Conservation (phyloP, 2,888 invertebrate genomes). For the Diogma glabrata region DNA sequence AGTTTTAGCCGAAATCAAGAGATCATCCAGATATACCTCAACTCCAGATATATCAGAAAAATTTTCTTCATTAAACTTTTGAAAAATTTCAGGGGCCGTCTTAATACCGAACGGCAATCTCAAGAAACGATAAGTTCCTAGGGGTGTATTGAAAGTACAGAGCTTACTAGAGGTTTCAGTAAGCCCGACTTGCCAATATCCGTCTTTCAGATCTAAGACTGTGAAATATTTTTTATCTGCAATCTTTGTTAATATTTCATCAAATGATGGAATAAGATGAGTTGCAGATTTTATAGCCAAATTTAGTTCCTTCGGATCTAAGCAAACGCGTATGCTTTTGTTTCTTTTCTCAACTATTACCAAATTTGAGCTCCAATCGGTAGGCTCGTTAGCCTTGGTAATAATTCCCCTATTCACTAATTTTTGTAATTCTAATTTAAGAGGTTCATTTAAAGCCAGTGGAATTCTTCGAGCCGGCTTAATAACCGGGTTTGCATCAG, state of each 20-base stretch:
- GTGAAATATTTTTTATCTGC: conserved; percentile 12
- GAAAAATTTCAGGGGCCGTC: conserved; percentile 15
- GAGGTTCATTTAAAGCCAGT: neutral
- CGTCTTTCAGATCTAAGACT: conserved; percentile 16
- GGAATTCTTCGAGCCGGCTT: neutral
- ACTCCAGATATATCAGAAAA: conserved; percentile 18
- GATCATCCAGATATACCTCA: conserved; percentile 8
- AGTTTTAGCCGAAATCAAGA: conserved; percentile 5
- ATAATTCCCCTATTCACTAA: neutral
- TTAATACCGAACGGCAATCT: conserved; percentile 12
- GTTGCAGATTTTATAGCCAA: no score
- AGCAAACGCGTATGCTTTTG: no score
- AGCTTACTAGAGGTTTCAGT: conserved; percentile 12
- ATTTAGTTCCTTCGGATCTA: conserved; percentile 4
- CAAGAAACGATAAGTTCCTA: conserved; percentile 16
- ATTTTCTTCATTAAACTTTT: conserved; percentile 15
- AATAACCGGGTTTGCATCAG: neutral
- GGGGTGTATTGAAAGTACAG: conserved; percentile 16
- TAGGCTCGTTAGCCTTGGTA: neutral
- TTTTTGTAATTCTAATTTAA: conserved; percentile 3
- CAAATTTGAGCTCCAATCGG: conserved; percentile 7
- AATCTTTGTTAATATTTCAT: conserved; percentile 15
- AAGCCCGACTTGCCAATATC: conserved; percentile 16
- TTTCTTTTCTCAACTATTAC: conserved; percentile 11
- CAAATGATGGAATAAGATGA: conserved; percentile 9